These are phyloP conservation scores for Pterobdella sp. DNA, from an alignment of 2,888 invertebrate genomes.

Conservation along the genomic window DNA sequence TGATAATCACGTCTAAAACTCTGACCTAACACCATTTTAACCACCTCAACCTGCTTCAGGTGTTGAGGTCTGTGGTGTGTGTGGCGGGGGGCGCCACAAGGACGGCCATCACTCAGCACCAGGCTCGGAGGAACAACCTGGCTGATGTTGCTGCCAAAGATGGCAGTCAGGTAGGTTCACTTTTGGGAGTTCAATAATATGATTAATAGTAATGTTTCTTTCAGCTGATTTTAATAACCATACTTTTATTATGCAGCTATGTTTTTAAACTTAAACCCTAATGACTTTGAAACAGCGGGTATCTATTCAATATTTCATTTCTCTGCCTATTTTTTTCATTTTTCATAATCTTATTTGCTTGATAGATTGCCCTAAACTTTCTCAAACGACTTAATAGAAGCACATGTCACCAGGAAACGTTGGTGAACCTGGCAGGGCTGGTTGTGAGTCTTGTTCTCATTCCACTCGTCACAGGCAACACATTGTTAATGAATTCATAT, in stretches of 20 bases:
- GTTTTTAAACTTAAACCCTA: no score
- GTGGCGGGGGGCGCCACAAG: conserved; percentile 78
- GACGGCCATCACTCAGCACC: conserved; percentile 77
- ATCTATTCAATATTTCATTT: not conserved
- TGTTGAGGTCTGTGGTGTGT: conserved; percentile 75
- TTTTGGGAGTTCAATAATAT: no score
- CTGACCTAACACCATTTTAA: no score
- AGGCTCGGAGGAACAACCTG: conserved; percentile 76
- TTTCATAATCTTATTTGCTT: not conserved
- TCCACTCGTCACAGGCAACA: conserved; percentile 55
- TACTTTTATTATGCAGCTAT: not conserved
- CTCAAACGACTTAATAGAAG: not conserved
- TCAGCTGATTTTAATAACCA: not conserved
- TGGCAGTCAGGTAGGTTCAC: conserved; percentile 65
- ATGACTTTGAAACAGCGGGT: no score
- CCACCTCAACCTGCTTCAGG: conserved; percentile 43
- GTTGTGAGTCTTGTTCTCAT: conserved; percentile 69
- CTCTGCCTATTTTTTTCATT: not conserved
- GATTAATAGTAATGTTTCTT: not conserved
- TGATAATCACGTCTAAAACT: no score
- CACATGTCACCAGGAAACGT: conserved; percentile 61
- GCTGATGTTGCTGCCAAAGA: conserved; percentile 83
- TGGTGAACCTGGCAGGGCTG: conserved; percentile 81
- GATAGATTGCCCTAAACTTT: not conserved
- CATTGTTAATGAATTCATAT: conserved; percentile 48